Conservation (phyloP, 92 coral and sea anemone species). For the Porites lobata region DNA sequence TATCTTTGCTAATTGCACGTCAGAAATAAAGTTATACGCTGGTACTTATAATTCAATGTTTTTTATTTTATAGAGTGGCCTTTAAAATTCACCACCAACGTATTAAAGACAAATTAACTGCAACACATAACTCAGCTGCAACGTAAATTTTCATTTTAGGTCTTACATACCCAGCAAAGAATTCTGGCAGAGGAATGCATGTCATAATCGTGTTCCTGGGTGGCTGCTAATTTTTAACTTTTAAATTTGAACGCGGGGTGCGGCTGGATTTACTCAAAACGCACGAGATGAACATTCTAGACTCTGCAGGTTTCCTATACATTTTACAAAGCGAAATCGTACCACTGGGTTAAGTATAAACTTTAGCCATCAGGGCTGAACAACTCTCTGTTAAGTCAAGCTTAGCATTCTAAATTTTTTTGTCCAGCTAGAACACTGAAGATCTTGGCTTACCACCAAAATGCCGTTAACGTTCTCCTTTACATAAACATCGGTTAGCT, state of each 20-base stretch:
- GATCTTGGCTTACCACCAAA: background rate
- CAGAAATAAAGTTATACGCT: no score
- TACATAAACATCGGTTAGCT: background rate
- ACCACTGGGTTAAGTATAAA: background rate
- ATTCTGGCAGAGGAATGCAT: background rate
- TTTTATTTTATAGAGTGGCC: no score
- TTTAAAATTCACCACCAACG: no score
- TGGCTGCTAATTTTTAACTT: slow-evolving; percentile 2
- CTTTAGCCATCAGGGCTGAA: background rate
- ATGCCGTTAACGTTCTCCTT: background rate
- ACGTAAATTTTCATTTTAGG: no score
- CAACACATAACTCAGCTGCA: no score
- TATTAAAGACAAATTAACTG: no score
- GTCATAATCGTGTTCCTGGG: background rate
- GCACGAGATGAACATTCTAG: background rate
- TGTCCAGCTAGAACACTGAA: background rate
- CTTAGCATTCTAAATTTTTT: background rate
- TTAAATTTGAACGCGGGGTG: background rate
- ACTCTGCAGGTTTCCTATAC: background rate
- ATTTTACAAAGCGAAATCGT: background rate
- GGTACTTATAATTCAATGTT: no score
- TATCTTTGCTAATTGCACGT: no score
- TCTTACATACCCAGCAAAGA: background rate
- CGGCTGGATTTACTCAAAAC: background rate
- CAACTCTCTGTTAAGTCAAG: background rate